These are phyloP conservation scores for Cerastoderma edule DNA, from an alignment of 2,888 invertebrate species.

Conservation along the genomic window DNA sequence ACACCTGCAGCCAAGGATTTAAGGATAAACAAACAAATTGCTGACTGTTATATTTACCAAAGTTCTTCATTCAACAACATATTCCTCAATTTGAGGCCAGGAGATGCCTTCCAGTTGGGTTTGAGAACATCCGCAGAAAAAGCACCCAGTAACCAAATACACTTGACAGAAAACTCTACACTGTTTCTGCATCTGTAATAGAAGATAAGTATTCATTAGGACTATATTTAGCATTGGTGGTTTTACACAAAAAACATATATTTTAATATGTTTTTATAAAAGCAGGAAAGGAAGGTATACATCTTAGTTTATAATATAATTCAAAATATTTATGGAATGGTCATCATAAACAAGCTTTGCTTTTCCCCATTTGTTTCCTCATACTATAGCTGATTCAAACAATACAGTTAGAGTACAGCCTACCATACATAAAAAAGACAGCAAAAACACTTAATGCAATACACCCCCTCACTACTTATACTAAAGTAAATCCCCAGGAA, in stretches of 20 bases:
- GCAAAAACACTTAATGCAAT: too few relatives aligned
- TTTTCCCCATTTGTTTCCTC: too few relatives aligned
- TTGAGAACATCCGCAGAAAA: conserved; percentile 89
- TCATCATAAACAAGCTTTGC: too few relatives aligned
- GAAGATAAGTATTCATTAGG: not conserved
- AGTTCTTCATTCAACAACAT: conserved; percentile 90
- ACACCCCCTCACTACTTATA: too few relatives aligned
- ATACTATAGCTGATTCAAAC: too few relatives aligned
- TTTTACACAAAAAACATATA: not conserved
- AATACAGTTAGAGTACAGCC: too few relatives aligned
- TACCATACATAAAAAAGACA: too few relatives aligned
- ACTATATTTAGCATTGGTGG: not conserved
- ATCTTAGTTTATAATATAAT: not conserved
- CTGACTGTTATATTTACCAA: too few relatives aligned
- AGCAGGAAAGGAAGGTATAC: not conserved
- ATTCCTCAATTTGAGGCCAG: conserved; percentile 90
- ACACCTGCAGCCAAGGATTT: too few relatives aligned
- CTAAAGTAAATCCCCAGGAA: too few relatives aligned
- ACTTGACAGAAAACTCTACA: conserved; percentile 97
- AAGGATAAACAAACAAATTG: too few relatives aligned
- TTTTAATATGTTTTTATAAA: not conserved
- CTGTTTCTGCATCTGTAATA: conserved; percentile 92
- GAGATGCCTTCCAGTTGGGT: conserved; percentile 89
- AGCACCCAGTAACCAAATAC: conserved; percentile 98
- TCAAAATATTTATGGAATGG: too few relatives aligned